Conservation (phyloP, 53 echinoderm and acorn worm species). For the Luidia sarsii region DNA sequence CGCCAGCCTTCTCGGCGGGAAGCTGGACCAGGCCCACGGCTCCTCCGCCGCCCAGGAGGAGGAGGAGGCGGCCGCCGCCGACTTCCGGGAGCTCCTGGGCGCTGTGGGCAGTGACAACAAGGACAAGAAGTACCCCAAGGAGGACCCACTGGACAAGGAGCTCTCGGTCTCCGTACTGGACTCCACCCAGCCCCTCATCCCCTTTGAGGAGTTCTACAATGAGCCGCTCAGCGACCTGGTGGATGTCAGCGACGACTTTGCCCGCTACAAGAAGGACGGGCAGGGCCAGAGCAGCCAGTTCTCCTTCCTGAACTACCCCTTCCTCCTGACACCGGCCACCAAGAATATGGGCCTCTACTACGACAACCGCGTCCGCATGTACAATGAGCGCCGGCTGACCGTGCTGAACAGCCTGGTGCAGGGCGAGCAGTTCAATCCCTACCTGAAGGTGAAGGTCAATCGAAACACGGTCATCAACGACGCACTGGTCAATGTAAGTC, state of each 20-base stretch:
- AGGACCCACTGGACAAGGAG: slow-evolving; percentile 76
- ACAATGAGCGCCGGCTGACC: slow-evolving; percentile 85
- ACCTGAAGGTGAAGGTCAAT: slow-evolving; percentile 87
- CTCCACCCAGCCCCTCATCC: slow-evolving; percentile 76
- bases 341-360: slow-evolving; percentile 96
- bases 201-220: slow-evolving; percentile 94
- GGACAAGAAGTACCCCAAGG: slow-evolving; percentile 72
- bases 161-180: slow-evolving; percentile 71
- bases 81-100: slow-evolving; percentile 72
- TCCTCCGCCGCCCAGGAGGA: slow-evolving; percentile 50
- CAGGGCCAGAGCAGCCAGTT: slow-evolving; percentile 68
- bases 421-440: slow-evolving; percentile 91
- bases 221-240: slow-evolving; percentile 93
- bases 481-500: slow-evolving; percentile 90
- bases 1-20: slow-evolving; percentile 88
- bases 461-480: slow-evolving; percentile 91
- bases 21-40: slow-evolving; percentile 44
- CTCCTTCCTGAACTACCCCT: slow-evolving; percentile 93
- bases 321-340: slow-evolving; percentile 82
- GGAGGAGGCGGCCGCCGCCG: slow-evolving; percentile 61
- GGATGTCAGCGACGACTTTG: slow-evolving; percentile 88
- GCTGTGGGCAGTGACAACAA: slow-evolving; percentile 76
- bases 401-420: slow-evolving; percentile 92
- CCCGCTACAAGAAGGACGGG: slow-evolving; percentile 88
- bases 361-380: slow-evolving; percentile 94